phyloP scores from a whole-genome alignment of 1,140 invertebrate genomes.

The Megathymus violae region DNA sequence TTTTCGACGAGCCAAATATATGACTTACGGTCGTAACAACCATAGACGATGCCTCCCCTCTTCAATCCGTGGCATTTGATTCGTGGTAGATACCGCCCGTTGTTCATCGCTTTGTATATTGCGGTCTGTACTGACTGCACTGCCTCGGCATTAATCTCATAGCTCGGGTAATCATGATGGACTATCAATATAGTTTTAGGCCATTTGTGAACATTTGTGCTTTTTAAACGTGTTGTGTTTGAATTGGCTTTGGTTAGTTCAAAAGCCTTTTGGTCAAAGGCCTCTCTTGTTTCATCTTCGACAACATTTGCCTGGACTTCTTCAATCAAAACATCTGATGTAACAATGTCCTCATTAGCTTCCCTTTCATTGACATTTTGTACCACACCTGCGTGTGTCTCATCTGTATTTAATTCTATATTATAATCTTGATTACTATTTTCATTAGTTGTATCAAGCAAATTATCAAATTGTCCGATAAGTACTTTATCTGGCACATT shows the following conservation, averaged over 20 bases:
- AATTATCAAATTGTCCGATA: no score
- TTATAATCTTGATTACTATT: no score
- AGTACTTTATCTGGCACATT: no score
- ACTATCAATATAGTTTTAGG: background rate
- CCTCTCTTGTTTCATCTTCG: no score
- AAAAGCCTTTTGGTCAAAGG: no score
- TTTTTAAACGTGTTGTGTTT: background rate
- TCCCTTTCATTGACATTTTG: no score
- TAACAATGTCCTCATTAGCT: background rate
- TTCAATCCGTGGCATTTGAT: constrained; percentile 51
- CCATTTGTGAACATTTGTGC: background rate
- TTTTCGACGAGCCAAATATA: constrained; percentile 23
- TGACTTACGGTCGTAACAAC: constrained; percentile 44
- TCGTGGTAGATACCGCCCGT: constrained; percentile 34
- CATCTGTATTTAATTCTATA: no score
- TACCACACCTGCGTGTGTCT: no score
- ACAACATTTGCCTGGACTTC: background rate
- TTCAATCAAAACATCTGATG: background rate
- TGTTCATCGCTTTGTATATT: constrained; percentile 31
- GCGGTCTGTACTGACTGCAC: constrained; percentile 25
- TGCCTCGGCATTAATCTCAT: constrained; percentile 19
- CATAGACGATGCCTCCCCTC: constrained; percentile 46
- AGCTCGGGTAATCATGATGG: constrained; percentile 1
- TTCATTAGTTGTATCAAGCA: no score
- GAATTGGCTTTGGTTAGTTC: background rate